Evolutionary conservation across 1,140 invertebrate genomes (phyloP), one percentile per base, ranked within the genome.

Genomic region (Cardiocondyla obscurior): DNA sequence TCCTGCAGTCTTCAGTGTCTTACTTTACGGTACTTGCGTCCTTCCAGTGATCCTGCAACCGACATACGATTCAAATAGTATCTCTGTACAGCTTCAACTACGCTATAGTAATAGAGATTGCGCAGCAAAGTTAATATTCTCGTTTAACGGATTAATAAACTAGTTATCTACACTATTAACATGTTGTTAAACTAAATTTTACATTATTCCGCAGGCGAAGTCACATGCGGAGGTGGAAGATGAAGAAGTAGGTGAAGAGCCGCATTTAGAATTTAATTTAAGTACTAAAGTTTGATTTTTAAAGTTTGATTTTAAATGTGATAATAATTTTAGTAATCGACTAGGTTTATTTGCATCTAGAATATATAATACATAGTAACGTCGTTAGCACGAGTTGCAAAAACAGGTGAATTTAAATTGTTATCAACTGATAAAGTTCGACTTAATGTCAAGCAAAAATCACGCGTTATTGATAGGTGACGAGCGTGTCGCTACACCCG

Each of bases 291-390:
- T 33, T 8, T 3, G 7, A 53, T 33, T 49, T 72, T 55, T 5
- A 42, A 39, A n/a, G 33, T 22, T 60, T 3, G 28, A 12, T 22
- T 12, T 16, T 62, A 33, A 39, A 74, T 33, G 39, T 33, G 49
- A 36, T 36, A 28, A 53, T 16, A 42, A 55, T 51, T 42, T 84
- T 44, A 60, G 19, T 93, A 91, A 89, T 91, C 91, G 92, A 92
- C 92, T 94, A 93, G 91, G 89, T 85, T 93, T 94, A 93, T 94
- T 94, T 91, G 84, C 90, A 92, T 91, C 89, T 89, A 82, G 89
- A 90, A 89, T 93, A 90, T 92, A 93, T 91, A 92, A 91, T 92
- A 92, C 89, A 91, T 91, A 91, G 86, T 92, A 89, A 92, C 90
- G 91, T 91, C 87, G 85, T 92, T 93, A 92, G 90, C 91, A 90